Percentiles rank a stretch among this genome's conserved stretches.
phyloP scores from a whole-genome alignment of 1,140 invertebrate genomes.

The Drosophila carrolli region DNA sequence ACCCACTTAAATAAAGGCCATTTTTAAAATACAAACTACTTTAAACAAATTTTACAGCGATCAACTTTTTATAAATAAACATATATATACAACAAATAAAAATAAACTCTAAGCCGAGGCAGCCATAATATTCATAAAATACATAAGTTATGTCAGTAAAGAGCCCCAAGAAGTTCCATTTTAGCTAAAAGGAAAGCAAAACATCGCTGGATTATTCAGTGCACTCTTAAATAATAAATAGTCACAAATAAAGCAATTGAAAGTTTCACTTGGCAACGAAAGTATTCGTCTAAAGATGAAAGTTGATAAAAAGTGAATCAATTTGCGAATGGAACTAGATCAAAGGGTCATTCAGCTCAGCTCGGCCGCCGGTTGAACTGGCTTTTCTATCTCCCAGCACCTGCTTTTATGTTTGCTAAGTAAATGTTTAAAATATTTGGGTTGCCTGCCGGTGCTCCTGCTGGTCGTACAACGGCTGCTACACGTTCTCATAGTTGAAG shows the following conservation, averaged over 20 bases:
- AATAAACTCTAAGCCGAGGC: neutral
- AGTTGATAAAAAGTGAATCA: conserved; percentile 35
- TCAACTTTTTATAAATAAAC: no score
- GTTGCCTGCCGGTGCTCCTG: conserved; percentile 43
- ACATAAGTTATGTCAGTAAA: no score
- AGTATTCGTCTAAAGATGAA: conserved; percentile 25
- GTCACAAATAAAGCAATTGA: conserved; percentile 25
- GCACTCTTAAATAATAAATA: conserved; percentile 10
- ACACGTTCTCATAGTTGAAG: conserved; percentile 61
- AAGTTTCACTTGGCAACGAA: conserved; percentile 11
- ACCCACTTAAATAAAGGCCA: no score
- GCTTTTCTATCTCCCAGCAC: conserved; percentile 12
- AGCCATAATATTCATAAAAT: neutral
- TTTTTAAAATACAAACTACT: no score
- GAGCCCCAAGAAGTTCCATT: neutral
- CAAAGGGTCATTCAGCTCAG: conserved; percentile 38
- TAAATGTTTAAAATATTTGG: conserved; percentile 80
- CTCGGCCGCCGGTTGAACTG: conserved; percentile 2
- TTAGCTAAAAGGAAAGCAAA: neutral
- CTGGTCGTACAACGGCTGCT: conserved; percentile 20
- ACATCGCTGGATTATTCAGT: neutral
- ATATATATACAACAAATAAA: neutral
- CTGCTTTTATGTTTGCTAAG: conserved; percentile 62
- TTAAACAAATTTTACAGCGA: neutral
- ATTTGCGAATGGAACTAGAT: conserved; percentile 54